Percentiles rank a stretch among this genome's conserved stretches.
phyloP scores from a whole-genome alignment of 2,113 vertebrate species.

The Callospermophilus lateralis region DNA sequence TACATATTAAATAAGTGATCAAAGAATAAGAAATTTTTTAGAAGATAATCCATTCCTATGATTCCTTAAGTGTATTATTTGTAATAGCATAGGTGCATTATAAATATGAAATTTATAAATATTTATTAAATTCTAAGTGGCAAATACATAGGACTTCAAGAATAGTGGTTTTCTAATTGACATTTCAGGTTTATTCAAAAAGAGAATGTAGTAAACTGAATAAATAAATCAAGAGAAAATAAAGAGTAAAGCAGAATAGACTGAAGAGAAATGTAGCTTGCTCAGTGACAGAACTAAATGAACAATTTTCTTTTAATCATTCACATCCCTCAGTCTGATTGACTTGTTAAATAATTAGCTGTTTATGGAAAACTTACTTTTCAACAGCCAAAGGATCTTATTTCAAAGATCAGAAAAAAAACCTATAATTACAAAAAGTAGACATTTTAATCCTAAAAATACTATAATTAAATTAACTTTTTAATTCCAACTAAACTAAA shows the following conservation, averaged over 20 bases:
- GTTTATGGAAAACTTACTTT: slow-evolving; percentile 34
- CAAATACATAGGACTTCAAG: background rate
- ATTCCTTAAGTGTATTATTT: slow-evolving; percentile 15
- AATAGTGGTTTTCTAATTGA: slow-evolving; percentile 31
- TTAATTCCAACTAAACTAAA: background rate
- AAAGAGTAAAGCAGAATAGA: background rate
- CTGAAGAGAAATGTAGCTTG: slow-evolving; percentile 24
- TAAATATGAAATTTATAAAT: background rate
- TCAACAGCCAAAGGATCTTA: slow-evolving; percentile 28
- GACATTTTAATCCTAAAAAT: slow-evolving; percentile 51
- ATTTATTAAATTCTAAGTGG: slow-evolving; percentile 26
- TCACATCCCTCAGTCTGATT: background rate
- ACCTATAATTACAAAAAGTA: background rate
- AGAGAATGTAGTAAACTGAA: slow-evolving; percentile 24
- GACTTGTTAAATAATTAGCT: background rate
- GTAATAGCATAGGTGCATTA: background rate
- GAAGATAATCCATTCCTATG: slow-evolving; percentile 40
- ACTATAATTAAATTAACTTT: background rate
- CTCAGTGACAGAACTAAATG: slow-evolving; percentile 40
- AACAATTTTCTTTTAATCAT: slow-evolving; percentile 44
- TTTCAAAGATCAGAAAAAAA: slow-evolving; percentile 51
- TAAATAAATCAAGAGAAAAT: background rate
- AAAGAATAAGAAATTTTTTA: slow-evolving; percentile 70
- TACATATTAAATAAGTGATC: slow-evolving; percentile 68
- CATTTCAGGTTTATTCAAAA: slow-evolving; percentile 15